Conservation (phyloP, 2,888 invertebrate genomes). For the Gnatocerus cornutus region DNA sequence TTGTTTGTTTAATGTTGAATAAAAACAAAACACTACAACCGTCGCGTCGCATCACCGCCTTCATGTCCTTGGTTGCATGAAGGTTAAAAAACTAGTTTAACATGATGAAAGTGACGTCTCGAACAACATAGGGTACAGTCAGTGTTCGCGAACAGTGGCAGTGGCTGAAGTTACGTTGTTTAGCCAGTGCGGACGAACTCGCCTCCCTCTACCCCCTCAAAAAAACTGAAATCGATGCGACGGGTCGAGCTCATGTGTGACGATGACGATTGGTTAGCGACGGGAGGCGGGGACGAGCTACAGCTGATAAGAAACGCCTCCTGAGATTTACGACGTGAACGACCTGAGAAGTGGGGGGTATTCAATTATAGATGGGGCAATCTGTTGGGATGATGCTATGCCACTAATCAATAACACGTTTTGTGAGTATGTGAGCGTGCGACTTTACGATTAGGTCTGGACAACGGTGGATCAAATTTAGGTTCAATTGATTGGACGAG, state of each 20-base stretch:
- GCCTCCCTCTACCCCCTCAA: conserved; percentile 31
- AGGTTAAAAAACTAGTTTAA: conserved; percentile 50
- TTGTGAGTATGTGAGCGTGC: conserved; percentile 17
- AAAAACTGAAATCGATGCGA: conserved; percentile 53
- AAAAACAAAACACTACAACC: neutral
- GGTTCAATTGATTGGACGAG: conserved; percentile 1
- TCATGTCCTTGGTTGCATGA: conserved; percentile 24
- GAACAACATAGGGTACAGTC: neutral
- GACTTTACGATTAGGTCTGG: conserved; percentile 10
- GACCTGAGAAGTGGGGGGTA: conserved; percentile 47
- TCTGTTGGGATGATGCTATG: conserved; percentile 42
- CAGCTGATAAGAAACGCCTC: conserved; percentile 57
- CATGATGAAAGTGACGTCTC: conserved; percentile 29
- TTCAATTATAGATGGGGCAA: conserved; percentile 50
- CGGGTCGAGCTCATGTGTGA: conserved; percentile 49
- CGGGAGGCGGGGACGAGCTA: conserved; percentile 50
- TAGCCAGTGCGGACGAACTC: conserved; percentile 28
- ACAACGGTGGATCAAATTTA: conserved; percentile 1
- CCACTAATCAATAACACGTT: conserved; percentile 49
- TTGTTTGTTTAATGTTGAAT: no score
- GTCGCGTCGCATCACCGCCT: conserved; percentile 3
- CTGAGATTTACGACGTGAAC: conserved; percentile 55
- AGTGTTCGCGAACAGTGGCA: conserved; percentile 21
- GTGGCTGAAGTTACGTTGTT: conserved; percentile 22
- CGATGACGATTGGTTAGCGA: conserved; percentile 54